Base-by-base conservation (phyloP, 1,140 invertebrate genomes). In the Hetaerina americana region DNA sequence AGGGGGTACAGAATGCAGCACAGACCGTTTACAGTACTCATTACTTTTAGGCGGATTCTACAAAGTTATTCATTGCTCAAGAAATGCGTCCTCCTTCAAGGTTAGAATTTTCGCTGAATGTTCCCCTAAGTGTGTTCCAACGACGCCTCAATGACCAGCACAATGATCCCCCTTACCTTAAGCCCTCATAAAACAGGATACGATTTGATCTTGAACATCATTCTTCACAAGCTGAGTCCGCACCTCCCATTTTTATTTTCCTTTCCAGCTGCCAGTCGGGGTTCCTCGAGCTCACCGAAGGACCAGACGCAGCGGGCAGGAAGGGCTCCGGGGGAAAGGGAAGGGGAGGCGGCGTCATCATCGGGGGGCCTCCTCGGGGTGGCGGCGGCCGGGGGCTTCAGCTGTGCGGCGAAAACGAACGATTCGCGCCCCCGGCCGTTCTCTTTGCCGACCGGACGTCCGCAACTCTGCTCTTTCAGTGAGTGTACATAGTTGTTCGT, bases 351-450 rank as follows among this genome's bases (percentile, higher is more conserved):
- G 31, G 31, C 6, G 31, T 6, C 6, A 57, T 18, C 15, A n/a
- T 12, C 15, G 40, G 40, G 5, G n/a, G 26, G 18, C 22, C n/a
- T 8, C 27, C 73, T 12, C 72, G 74, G 15, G 40, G 40, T 10
- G 40, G 40, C 15, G 40, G 40, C 2, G 22, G 40, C 10, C 2
- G 66, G 3, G 82, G 83, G 1, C 82, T 84, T 15, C 79, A 86
- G 68, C 80, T 89, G 5, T 92, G 90, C 76, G 90, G 89, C 22
- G 82, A 82, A 66, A 90, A 92, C 76, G 87, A 89, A 77, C 84
- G 90, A 72, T 90, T 89, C 77, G 82, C 87, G 12, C 88, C 87
- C 27, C 90, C 90, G 1, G 87, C 90, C 2, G 89, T 92, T 0
- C 81, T 92, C 26, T 92, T 91, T 77, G 88, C 88, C 25, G 90